Base-by-base conservation (phyloP, 1,140 invertebrate species). In the Aphelenchoides avenae region DNA sequence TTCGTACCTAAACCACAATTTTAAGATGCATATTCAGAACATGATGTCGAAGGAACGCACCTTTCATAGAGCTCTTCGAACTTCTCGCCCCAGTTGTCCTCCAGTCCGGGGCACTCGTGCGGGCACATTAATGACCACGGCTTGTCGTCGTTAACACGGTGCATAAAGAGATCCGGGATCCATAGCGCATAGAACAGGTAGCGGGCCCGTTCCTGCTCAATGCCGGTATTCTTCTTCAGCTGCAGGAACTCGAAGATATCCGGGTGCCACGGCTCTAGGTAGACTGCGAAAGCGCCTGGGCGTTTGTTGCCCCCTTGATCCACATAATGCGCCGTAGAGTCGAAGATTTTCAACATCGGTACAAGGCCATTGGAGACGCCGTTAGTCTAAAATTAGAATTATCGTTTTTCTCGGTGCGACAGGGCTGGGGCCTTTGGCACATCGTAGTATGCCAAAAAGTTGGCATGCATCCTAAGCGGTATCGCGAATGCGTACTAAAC, bases 81-180 rank as follows among this genome's bases (percentile, higher is more conserved):
- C 74, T 96, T 85, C 49, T 94, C 86, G 34, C 94, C 94, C 87
- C 88, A 97, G 63, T 85, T 85, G 67, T 98, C 91, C 7, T 84
- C 79, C 6, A 99, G 82, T 0, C 90, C 91, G 1, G 90, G 91
- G 76, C 86, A 88, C 74, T 93, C 86, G 76, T 89, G 84, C 1
- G 94, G 93, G 78, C 94, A 98, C 92, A 99, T 96, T 13, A 99
- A 79, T 40, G 86, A 88, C 94, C 95, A 99, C 43, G 85, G 81
- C 50, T 80, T 85, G 80, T 97, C 85, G 0, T 82, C 81, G 77
- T 94, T 86, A 0, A 98, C 92, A 42, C 95, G 83, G 77, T 88
- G 84, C 95, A 99, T 99, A 76, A 99, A 99, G 27, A 99, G 81
- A 84, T 99, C 94, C 5, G 94, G 91, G 65, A 98, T 90, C 95